A percentile compares a stretch with the other conserved stretches of the same genome.
These are phyloP conservation scores for Bothrops jararaca DNA, from an alignment of 2,113 vertebrate species.

Conservation along the genomic window DNA sequence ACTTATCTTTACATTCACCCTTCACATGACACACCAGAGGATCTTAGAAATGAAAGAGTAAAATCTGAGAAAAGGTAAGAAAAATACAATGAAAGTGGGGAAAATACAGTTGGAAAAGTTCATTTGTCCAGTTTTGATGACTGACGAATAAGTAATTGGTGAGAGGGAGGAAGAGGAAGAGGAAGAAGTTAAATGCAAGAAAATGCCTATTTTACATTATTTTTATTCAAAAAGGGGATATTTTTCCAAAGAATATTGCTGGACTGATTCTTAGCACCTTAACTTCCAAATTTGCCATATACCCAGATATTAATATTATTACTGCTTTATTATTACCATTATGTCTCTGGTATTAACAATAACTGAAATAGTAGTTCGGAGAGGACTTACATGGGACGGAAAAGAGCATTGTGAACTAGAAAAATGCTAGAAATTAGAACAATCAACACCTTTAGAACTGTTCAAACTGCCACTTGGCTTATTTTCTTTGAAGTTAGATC, in stretches of 20 bases:
- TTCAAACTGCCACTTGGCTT: background rate
- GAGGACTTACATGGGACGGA: background rate
- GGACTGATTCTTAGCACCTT: background rate
- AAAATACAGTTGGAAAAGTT: background rate
- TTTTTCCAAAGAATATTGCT: background rate
- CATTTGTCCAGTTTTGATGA: background rate
- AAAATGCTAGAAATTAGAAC: background rate
- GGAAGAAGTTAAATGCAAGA: background rate
- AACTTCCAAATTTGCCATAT: background rate
- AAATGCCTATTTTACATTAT: background rate
- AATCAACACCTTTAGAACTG: background rate
- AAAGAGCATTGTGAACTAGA: background rate
- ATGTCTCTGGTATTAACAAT: background rate
- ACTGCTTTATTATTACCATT: background rate
- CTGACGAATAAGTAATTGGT: fast-evolving
- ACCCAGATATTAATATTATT: background rate
- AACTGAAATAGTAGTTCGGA: background rate
- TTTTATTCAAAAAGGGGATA: background rate
- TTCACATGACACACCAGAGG: too few relatives aligned
- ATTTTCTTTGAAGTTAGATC: background rate
- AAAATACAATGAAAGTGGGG: background rate
- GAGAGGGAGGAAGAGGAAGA: background rate
- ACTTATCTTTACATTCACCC: background rate
- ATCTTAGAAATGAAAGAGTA: background rate
- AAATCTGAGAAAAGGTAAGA: background rate